Conservation (phyloP, 2,888 invertebrate genomes). For the Tetragnatha montana region DNA sequence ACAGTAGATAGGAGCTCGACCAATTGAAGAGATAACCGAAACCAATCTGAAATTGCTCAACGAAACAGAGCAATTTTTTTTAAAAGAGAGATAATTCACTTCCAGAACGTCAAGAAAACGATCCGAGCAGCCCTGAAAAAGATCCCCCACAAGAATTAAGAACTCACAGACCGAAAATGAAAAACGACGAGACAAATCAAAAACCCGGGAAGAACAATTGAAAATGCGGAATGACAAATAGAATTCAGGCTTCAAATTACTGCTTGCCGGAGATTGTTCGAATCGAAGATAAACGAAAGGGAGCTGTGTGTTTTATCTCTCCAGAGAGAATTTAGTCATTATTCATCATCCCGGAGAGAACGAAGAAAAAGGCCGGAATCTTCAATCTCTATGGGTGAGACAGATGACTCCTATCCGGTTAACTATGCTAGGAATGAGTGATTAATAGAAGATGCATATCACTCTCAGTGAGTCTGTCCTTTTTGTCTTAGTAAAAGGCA, state of each 20-base stretch:
- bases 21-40: too few relatives aligned
- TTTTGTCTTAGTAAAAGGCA: too few relatives aligned
- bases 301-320: background rate
- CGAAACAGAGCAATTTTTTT: too few relatives aligned
- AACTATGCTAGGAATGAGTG: background rate
- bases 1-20: too few relatives aligned
- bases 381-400: background rate
- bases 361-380: background rate
- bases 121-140: background rate
- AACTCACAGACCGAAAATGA: background rate
- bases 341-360: background rate
- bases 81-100: too few relatives aligned
- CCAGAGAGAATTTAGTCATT: background rate
- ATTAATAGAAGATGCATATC: background rate
- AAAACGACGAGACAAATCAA: background rate
- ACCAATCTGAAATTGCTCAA: too few relatives aligned
- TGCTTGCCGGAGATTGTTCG: background rate
- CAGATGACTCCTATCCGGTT: background rate
- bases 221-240: background rate
- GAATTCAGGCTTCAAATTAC: background rate
- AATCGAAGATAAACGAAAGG: background rate
- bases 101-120: background rate
- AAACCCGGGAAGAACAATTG: background rate
- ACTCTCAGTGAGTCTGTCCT: background rate
- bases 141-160: background rate